Evolutionary conservation across 2,113 vertebrate genomes (phyloP), one percentile per base, ranked within the genome.

Genomic region (Calidris pugnax): DNA sequence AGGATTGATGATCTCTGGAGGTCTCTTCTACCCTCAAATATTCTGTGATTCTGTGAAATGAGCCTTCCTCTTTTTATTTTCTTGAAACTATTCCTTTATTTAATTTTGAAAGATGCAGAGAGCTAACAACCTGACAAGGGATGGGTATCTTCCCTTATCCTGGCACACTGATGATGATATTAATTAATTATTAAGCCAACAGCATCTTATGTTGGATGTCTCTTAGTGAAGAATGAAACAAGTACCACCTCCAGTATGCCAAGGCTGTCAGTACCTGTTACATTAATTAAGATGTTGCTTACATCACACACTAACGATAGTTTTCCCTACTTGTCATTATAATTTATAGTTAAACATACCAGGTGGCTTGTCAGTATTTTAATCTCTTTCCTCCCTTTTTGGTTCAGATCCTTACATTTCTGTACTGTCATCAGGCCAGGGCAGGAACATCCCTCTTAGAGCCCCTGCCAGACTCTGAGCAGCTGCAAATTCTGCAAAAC

Each of bases 141-240:
- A 67, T 0, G 3, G 14, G 28, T 59, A 28, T 76, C 32, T 50
- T 57, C 41, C n/a, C 4, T 3, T 15, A 35, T 48, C 37, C 48
- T 28, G 63, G 63, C 53, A 23, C 0, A 0, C 32, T 66, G 63
- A 12, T 86, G 48, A 2, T 0, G 2, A 12, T 66, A 50, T 60
- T 50, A 73, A 64, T 75, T 47, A 79, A 82, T 76, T 90, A 68
- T 51, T 76, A 43, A 96, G 62, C 30, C 56, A 87, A 56, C 12
- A 51, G 3, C 24, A 20, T 64, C 53, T 87, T 39, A 23, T 26
- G 14, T 27, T 83, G 71, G 39, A 6, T 76, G 28, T 27, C 91
- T 69, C 35, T 60, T 20, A 55, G 48, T 18, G 45, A 89, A 45
- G 45, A 83, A n/a, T 30, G 85, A 66, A 80, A 62, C 22, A 83